Evolutionary conservation across 1,140 invertebrate species (phyloP), one percentile per base, ranked within the genome.

Genomic region (Acromyrmex charruanus): DNA sequence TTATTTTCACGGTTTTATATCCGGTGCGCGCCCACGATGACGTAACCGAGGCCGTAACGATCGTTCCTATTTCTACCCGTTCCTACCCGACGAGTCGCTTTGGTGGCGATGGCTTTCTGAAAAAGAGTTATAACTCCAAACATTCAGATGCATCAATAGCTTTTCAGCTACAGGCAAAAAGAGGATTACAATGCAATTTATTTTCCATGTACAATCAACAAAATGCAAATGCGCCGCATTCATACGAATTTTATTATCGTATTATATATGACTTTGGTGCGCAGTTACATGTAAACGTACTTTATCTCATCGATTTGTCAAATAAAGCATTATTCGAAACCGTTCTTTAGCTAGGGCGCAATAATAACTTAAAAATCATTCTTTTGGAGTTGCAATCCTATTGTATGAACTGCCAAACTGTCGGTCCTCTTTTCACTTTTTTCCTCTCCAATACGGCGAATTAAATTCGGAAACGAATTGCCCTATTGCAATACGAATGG

Each of bases 401-500:
- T 69, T 55, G 65, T 69, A 71, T 7, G n/a, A 81, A 81, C 31
- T 31, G 58, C 31, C 21, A 5, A 81, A 58, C 77, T 71, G 77
- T 81, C 77, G 16, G 18, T 71, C 55, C 12, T 69, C 28, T 65
- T 49, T 61, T 53, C 68, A 21, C 16, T 61, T 51, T 84, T 82
- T 71, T 63, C 31, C 35, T 84, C 58, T 87, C 31, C 80, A 61
- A 84, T 84, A 84, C 69, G 55, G 25, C 44, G 31, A 81, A 82
- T 84, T 87, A 87, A 74, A 58, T 84, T 72, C 80, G 69, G 55
- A 82, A 88, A 87, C 85, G 77, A 88, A 87, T 84, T 77, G 80
- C 71, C 25, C 59, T 63, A 77, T 74, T 28, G 74, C 71, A 58
- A 75, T 58, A 68, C 49, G 65, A 28, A 68, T 44, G 65, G 53